Percentiles rank a stretch among this genome's conserved stretches.
Conservation (phyloP, 2,113 vertebrate species). For the Nanorana parkeri region DNA sequence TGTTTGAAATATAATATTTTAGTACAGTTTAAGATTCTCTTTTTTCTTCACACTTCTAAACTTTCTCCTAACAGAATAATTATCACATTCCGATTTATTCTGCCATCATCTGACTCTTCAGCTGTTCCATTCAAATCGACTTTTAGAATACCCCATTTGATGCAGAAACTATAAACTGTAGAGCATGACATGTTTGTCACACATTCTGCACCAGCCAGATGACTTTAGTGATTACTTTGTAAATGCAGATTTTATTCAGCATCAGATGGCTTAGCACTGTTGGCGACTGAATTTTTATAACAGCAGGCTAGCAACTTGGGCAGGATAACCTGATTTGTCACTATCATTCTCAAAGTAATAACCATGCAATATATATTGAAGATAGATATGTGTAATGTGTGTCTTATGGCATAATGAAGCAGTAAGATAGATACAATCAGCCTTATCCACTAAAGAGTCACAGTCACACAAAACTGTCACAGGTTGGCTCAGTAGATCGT, state of each 20-base stretch:
- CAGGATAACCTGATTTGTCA: conserved; percentile 3
- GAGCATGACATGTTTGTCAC: conserved; percentile 39
- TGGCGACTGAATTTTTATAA: conserved; percentile 31
- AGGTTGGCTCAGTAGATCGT: no score
- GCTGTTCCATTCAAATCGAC: conserved; percentile 14
- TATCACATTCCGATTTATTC: neutral
- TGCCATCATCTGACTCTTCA: conserved; percentile 23
- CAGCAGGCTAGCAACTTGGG: conserved; percentile 30
- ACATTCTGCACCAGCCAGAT: conserved; percentile 33
- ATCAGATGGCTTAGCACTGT: conserved; percentile 37
- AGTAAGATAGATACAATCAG: neutral
- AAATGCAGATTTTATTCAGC: conserved; percentile 51
- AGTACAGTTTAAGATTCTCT: no score
- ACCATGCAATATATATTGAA: neutral
- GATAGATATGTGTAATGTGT: neutral
- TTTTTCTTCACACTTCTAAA: no score
- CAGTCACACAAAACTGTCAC: no score
- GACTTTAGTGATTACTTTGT: conserved; percentile 33
- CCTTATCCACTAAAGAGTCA: neutral
- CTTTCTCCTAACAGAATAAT: neutral
- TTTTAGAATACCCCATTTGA: conserved; percentile 24
- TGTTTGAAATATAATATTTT: no score
- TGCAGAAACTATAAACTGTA: conserved; percentile 24
- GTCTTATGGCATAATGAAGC: neutral
- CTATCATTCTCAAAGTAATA: neutral